These are phyloP conservation scores for Dione juno DNA, from an alignment of 2,888 invertebrate species.

Conservation along the genomic window DNA sequence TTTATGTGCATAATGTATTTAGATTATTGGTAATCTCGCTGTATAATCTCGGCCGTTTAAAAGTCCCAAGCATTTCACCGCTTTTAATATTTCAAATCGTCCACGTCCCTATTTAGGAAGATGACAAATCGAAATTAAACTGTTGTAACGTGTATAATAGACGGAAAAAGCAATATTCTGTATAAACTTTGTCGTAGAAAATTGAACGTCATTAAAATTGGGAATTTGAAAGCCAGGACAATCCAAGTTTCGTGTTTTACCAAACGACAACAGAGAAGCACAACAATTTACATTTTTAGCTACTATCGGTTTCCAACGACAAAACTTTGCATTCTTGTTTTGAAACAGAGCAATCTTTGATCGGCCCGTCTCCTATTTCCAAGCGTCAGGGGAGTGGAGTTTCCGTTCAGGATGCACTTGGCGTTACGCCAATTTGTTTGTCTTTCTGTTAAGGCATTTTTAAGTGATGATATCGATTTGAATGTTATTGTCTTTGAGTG, in stretches of 20 bases:
- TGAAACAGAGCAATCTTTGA: slow-evolving; percentile 75
- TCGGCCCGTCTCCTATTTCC: slow-evolving; percentile 63
- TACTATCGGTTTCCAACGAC: slow-evolving; percentile 65
- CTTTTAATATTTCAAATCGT: slow-evolving; percentile 10
- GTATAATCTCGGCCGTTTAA: slow-evolving; percentile 1
- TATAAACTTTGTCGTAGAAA: slow-evolving; percentile 38
- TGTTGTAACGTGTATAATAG: slow-evolving; percentile 26
- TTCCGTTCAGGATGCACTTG: slow-evolving; percentile 53
- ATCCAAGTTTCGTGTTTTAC: slow-evolving; percentile 52
- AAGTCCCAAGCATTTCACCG: slow-evolving; percentile 3
- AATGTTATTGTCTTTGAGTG: slow-evolving; percentile 57
- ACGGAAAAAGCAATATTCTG: slow-evolving; percentile 35
- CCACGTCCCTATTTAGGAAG: background rate
- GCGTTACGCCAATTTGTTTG: slow-evolving; percentile 73
- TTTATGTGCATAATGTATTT: background rate
- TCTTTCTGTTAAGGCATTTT: slow-evolving; percentile 63
- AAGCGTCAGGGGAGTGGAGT: slow-evolving; percentile 53
- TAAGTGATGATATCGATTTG: slow-evolving; percentile 65
- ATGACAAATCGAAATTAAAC: slow-evolving; percentile 16
- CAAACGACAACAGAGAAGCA: slow-evolving; percentile 57
- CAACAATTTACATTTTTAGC: slow-evolving; percentile 75
- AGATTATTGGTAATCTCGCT: background rate
- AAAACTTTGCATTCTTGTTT: slow-evolving; percentile 70
- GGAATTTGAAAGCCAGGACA: slow-evolving; percentile 58
- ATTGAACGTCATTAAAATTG: slow-evolving; percentile 48